phyloP scores from a whole-genome alignment of 2,113 vertebrate species.

The Carollia perspicillata region DNA sequence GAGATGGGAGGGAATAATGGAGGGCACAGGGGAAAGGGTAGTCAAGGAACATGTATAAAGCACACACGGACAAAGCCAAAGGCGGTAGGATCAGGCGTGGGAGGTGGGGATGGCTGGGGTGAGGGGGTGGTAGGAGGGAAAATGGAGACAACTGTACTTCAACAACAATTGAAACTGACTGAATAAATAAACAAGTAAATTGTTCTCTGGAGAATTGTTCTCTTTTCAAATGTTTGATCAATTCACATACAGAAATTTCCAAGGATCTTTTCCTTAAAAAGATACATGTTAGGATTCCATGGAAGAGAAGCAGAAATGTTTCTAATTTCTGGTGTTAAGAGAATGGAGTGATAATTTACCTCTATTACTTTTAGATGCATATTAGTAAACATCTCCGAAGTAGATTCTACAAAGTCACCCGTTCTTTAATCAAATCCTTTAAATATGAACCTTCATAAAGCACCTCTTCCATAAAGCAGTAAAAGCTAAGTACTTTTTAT shows the following conservation, averaged over 20 bases:
- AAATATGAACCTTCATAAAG: neutral
- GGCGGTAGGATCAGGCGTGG: too few species aligned
- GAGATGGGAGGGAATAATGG: too few species aligned
- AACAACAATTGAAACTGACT: too few species aligned
- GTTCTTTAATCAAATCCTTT: neutral
- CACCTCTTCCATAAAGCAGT: neutral
- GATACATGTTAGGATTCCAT: neutral
- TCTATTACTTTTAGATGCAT: neutral
- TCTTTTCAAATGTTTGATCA: neutral
- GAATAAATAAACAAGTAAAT: too few species aligned
- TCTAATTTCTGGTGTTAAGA: neutral
- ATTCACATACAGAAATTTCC: neutral
- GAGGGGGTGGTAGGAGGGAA: too few species aligned
- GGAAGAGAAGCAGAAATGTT: neutral
- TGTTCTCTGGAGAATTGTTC: neutral
- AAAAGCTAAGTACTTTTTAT: neutral
- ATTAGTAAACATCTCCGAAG: neutral
- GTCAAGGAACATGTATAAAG: too few species aligned
- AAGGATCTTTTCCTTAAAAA: neutral
- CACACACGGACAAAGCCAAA: too few species aligned
- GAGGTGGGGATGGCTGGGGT: too few species aligned
- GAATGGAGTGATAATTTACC: neutral
- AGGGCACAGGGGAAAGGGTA: too few species aligned
- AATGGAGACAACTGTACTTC: too few species aligned
- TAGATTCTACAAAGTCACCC: neutral